phyloP scores from a whole-genome alignment of 2,797 vertebrate genomes.

The Chaunax sp. region DNA sequence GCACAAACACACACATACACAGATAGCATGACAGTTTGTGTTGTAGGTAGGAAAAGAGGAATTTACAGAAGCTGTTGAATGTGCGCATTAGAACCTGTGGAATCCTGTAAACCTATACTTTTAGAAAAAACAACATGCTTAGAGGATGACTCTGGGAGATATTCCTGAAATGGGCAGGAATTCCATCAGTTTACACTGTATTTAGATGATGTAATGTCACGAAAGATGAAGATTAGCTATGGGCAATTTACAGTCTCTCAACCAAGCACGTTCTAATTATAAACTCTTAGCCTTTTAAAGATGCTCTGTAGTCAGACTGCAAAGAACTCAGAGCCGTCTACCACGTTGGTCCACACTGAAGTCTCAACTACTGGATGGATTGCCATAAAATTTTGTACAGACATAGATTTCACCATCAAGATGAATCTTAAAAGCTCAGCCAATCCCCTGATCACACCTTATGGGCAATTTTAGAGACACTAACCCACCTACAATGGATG shows the following conservation, averaged over 20 bases:
- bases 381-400: too few relatives aligned
- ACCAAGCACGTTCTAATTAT: too few relatives aligned
- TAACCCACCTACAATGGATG: too few relatives aligned
- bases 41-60: conserved; percentile 37
- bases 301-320: too few relatives aligned
- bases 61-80: conserved; percentile 54
- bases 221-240: conserved; percentile 15
- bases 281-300: too few relatives aligned
- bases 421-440: too few relatives aligned
- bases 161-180: conserved; percentile 39
- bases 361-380: too few relatives aligned
- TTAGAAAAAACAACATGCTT: conserved; percentile 26
- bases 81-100: conserved; percentile 32
- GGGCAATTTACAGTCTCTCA: not conserved
- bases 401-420: too few relatives aligned
- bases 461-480: too few relatives aligned
- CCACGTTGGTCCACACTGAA: too few relatives aligned
- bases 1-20: conserved; percentile 5
- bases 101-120: conserved; percentile 55
- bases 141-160: conserved; percentile 2
- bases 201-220: conserved; percentile 52
- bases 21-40: conserved; percentile 35
- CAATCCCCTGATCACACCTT: too few relatives aligned
- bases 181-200: conserved; percentile 32
- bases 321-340: too few relatives aligned